Base-by-base conservation (phyloP, 2,797 vertebrate species). In the Epinephelus awoara region DNA sequence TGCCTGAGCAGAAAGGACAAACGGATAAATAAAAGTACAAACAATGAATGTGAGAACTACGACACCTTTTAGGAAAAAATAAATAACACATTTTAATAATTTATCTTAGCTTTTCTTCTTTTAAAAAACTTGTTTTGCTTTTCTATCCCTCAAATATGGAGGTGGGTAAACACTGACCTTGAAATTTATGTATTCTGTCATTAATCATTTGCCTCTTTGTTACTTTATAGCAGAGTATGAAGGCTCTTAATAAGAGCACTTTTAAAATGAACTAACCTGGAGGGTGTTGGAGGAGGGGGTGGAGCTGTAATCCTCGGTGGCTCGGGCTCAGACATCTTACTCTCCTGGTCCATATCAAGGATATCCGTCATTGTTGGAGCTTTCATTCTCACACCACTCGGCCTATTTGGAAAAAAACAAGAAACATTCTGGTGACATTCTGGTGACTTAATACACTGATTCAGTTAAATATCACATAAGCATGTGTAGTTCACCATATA, bases 381-480 rank as follows among this genome's bases (percentile, higher is more conserved):
- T 88, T 97, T 97, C 73, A 97, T 96, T 51, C 96, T 94, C 18
- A 96, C 95, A 6, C 93, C 91, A 23, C 94, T 93, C 1, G 73
- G 74, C 79, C 96, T 97, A 86, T n/a, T 44, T 17, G 19, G 51
- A 58, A 5, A 77, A 77, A 74, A 75, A 65, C 19, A 67, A 74
- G 2, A 21, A 56, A 52, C 10, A 18, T 56, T 55, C 25, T 54
- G 10, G n/a, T n/a, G 18, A 52, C 10, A 18, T 56, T 55, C 25
- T 54, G 10, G n/a, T n/a, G 18, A 38, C 3, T 27, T 29, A 19
- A 38, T 10, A 38, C 21, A 17, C 9, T 0, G 23, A 62, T 40
- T 25, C 2, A 8, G 5, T 29, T 29, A 29, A 6, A 29, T 29
- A 29, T 29, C 27, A 29, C 27, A 29, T 29, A 5, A 29, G 27